Conservation (phyloP, 1,140 invertebrate species). For the Drosophila dunni region DNA sequence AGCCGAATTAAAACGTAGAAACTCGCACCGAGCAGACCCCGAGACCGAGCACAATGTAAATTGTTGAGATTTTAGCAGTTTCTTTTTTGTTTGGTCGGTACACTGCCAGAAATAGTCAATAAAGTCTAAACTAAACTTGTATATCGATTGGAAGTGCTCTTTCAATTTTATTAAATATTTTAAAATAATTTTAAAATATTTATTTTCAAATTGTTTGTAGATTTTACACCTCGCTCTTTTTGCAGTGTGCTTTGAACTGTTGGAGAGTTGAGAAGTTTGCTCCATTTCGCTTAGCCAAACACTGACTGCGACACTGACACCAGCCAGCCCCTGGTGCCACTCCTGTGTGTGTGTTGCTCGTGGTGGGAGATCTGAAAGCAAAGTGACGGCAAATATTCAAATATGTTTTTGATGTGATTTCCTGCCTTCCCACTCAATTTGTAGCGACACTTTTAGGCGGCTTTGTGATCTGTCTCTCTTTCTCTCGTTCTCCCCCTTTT, state of each 20-base stretch:
- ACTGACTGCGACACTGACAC: conserved; percentile 72
- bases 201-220: not conserved
- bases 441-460: conserved; percentile 64
- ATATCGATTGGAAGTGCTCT: no score
- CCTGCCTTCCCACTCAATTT: conserved; percentile 76
- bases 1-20: conserved; percentile 57
- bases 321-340: conserved; percentile 10
- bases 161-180: not conserved
- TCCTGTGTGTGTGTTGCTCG: not conserved
- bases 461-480: conserved; percentile 28
- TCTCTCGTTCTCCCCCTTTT: conserved; percentile 4
- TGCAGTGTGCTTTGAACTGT: conserved; percentile 6
- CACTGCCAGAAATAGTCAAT: conserved; percentile 25
- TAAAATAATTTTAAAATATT: not conserved
- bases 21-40: not conserved
- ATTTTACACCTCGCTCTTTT: conserved; percentile 1
- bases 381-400: conserved; percentile 83
- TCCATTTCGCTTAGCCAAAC: conserved; percentile 68
- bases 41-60: conserved; percentile 49
- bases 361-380: conserved; percentile 54
- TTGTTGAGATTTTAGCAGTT: conserved; percentile 70
- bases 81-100: conserved; percentile 9
- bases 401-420: conserved; percentile 84
- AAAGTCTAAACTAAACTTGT: not conserved
- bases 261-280: conserved; percentile 9